Percentiles rank a stretch among this genome's conserved stretches.
Evolutionary conservation across 2,113 vertebrate species (phyloP).

Genomic region (Alces alces): DNA sequence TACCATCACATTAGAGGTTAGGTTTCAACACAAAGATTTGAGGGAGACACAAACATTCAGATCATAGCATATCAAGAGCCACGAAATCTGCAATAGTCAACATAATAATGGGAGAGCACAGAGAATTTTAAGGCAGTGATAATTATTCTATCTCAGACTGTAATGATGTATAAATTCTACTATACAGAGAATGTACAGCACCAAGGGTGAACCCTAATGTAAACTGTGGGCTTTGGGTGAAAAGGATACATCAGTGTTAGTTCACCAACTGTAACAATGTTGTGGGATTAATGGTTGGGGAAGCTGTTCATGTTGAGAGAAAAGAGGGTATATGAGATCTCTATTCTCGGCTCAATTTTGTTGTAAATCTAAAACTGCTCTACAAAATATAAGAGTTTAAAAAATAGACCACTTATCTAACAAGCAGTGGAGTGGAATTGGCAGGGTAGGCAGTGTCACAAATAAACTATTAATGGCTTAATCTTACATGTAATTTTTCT

Average conservation of each 20-base stretch:
- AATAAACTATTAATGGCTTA: neutral
- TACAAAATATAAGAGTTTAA: neutral
- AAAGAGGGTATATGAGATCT: neutral
- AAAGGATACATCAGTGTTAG: neutral
- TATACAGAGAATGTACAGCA: neutral
- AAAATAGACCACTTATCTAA: neutral
- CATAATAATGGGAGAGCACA: neutral
- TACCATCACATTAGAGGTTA: neutral
- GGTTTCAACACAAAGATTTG: neutral
- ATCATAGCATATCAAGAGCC: neutral
- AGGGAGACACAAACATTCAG: neutral
- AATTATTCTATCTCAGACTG: neutral
- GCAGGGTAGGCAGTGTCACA: neutral
- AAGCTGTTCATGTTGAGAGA: neutral
- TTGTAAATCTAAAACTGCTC: neutral
- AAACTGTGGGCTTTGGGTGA: neutral
- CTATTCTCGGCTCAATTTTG: neutral
- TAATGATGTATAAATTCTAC: neutral
- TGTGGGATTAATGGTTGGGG: neutral
- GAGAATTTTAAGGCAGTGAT: neutral
- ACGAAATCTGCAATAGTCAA: neutral
- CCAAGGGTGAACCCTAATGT: neutral
- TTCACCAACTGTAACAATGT: neutral
- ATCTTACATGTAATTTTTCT: slow-evolving; percentile 6
- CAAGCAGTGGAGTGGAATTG: neutral